Evolutionary conservation across 2,797 vertebrate species (phyloP), one percentile per base, ranked within the genome.

Genomic region (Cryptoprocta ferox): DNA sequence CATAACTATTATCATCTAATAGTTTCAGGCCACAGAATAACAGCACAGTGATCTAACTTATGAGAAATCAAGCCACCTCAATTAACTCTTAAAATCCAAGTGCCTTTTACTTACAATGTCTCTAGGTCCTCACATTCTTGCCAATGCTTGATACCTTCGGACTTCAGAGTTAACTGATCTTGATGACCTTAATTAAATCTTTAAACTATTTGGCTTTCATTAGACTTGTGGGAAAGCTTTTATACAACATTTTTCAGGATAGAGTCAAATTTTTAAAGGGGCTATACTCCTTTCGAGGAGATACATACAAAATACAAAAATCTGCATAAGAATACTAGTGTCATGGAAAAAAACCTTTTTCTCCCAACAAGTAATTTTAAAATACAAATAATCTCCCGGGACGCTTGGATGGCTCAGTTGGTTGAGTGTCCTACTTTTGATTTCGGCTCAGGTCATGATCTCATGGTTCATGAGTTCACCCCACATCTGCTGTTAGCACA

Each of bases 301-400:
- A 50, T 12, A 93, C 11, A 91, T 24, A 71, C 8, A 59, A 11
- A 81, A 65, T 42, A 71, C 1, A 66, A 86, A 89, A 94, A 50
- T 85, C n/a, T 89, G 65, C 75, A 53, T 63, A 68, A 95, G 56
- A 95, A 92, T 83, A 53, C 9, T n/a, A 94, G 26, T 83, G 94
- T 92, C 28, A 86, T 53, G 14, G 42, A 79, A 95, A 88, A 83
- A 8, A 10, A 30, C 14, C 45, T 16, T 73, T 95, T 93, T 79
- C n/a, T 63, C 30, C 76, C n/a, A 89, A 82, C 30, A 87, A 94
- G 12, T 53, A 93, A 95, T 75, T 94, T 94, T 59, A 88, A 95
- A 94, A 87, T 59, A 86, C 4, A 70, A 68, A 78, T 61, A 45
- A 63, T 76, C 50, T 95, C 75, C 75, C 19, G 50, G 50, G 15